These are phyloP conservation scores for Neostethus bicornis DNA, from an alignment of 2,797 vertebrate genomes.

Conservation along the genomic window DNA sequence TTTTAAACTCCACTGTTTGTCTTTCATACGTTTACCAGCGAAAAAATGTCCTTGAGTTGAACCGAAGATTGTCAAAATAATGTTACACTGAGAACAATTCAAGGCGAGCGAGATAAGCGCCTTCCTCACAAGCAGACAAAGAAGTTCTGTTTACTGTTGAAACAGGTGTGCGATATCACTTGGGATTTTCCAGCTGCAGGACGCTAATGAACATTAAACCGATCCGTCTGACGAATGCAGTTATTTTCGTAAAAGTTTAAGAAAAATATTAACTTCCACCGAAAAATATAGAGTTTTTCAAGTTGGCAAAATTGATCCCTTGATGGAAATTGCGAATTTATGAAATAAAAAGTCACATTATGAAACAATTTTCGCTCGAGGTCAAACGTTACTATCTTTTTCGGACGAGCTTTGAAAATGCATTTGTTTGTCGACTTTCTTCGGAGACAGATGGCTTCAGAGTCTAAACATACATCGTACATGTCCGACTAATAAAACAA, in stretches of 20 bases:
- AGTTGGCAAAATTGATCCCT: too few relatives aligned
- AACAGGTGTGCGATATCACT: slow-evolving; percentile 37
- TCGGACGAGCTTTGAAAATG: slow-evolving; percentile 30
- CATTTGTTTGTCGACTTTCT: slow-evolving; percentile 13
- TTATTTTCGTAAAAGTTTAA: too few relatives aligned
- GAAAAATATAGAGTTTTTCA: too few relatives aligned
- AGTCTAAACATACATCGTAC: slow-evolving; percentile 36
- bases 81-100: slow-evolving; percentile 4
- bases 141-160: slow-evolving; percentile 17
- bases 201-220: too few relatives aligned
- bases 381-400: slow-evolving; percentile 39
- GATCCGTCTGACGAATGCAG: too few relatives aligned
- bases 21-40: background rate
- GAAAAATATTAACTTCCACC: too few relatives aligned
- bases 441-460: slow-evolving; percentile 32
- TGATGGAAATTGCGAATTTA: too few relatives aligned
- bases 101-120: slow-evolving; percentile 15
- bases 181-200: background rate
- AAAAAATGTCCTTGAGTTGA: slow-evolving; percentile 6
- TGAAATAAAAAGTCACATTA: slow-evolving; percentile 31
- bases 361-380: slow-evolving; percentile 46
- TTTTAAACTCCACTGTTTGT: too few relatives aligned
- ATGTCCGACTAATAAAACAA: slow-evolving; percentile 18
- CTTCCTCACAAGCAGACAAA: slow-evolving; percentile 16
- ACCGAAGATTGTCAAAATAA: background rate